phyloP scores from a whole-genome alignment of 2,113 vertebrate species.

The Tonatia bakeri region DNA sequence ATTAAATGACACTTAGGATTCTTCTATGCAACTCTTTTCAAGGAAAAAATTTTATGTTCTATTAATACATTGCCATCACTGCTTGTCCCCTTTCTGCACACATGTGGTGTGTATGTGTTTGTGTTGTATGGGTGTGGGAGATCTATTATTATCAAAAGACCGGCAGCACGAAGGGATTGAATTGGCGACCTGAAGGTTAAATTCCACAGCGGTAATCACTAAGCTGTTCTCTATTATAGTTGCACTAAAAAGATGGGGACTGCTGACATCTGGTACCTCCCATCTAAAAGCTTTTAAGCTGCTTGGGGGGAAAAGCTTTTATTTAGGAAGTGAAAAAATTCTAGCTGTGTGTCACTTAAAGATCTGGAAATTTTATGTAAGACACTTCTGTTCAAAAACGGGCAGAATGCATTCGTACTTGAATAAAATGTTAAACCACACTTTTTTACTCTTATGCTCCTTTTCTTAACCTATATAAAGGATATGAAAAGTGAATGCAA shows the following conservation, averaged over 20 bases:
- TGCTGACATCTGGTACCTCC: slow-evolving; percentile 57
- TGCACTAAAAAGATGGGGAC: slow-evolving; percentile 46
- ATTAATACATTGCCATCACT: background rate
- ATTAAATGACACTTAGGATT: background rate
- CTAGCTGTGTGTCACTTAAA: slow-evolving; percentile 36
- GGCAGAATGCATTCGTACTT: background rate
- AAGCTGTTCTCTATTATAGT: slow-evolving; percentile 61
- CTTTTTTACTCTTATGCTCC: background rate
- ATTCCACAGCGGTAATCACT: slow-evolving; percentile 57
- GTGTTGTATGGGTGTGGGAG: background rate
- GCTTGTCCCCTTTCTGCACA: background rate
- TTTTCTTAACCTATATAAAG: background rate
- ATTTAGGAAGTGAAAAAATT: slow-evolving; percentile 51
- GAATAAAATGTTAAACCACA: background rate
- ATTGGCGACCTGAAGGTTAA: slow-evolving; percentile 69
- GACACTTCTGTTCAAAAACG: background rate
- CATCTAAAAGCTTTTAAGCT: slow-evolving; percentile 61
- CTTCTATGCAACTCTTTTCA: background rate
- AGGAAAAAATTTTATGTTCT: background rate
- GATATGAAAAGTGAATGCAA: background rate
- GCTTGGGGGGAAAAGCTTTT: slow-evolving; percentile 15
- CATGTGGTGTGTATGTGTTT: background rate
- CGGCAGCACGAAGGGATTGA: slow-evolving; percentile 12
- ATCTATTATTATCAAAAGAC: slow-evolving; percentile 64
- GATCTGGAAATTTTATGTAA: slow-evolving; percentile 44